These are phyloP conservation scores for Trisateles emortualis DNA, from an alignment of 2,888 invertebrate species.

Conservation along the genomic window DNA sequence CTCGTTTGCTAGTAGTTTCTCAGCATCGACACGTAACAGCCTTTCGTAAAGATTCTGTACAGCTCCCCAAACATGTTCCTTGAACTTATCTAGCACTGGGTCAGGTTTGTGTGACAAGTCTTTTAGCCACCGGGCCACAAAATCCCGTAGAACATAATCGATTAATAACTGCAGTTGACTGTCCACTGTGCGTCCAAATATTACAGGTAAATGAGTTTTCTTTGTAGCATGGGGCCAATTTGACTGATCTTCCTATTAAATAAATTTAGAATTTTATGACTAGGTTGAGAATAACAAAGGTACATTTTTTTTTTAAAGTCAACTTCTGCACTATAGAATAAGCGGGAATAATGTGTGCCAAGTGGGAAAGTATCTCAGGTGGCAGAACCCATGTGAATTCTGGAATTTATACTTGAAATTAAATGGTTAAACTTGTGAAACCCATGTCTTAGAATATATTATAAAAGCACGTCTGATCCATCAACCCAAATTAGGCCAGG, in stretches of 20 bases:
- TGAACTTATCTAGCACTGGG: constrained; percentile 88
- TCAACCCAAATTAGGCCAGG: no score
- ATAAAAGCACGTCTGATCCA: no score
- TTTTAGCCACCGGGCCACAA: constrained; percentile 91
- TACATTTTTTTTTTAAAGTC: no score
- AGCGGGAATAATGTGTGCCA: no score
- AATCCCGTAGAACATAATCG: constrained; percentile 93
- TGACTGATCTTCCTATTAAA: constrained; percentile 71
- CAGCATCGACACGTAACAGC: constrained; percentile 91
- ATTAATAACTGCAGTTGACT: constrained; percentile 93
- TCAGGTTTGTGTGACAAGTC: constrained; percentile 90
- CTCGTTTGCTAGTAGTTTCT: constrained; percentile 93
- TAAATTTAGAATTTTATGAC: constrained; percentile 3
- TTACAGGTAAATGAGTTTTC: constrained; percentile 89
- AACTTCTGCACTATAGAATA: no score
- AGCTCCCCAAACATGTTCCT: constrained; percentile 94
- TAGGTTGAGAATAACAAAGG: no score
- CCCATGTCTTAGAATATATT: no score
- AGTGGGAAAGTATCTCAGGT: no score
- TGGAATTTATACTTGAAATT: no score
- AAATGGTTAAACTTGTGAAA: no score
- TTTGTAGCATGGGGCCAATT: constrained; percentile 73
- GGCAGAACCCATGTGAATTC: no score
- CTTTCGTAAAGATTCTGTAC: constrained; percentile 91
- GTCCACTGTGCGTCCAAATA: constrained; percentile 94